These are phyloP conservation scores for Agonopterix heracliana DNA, from an alignment of 2,888 invertebrate genomes.

Conservation along the genomic window DNA sequence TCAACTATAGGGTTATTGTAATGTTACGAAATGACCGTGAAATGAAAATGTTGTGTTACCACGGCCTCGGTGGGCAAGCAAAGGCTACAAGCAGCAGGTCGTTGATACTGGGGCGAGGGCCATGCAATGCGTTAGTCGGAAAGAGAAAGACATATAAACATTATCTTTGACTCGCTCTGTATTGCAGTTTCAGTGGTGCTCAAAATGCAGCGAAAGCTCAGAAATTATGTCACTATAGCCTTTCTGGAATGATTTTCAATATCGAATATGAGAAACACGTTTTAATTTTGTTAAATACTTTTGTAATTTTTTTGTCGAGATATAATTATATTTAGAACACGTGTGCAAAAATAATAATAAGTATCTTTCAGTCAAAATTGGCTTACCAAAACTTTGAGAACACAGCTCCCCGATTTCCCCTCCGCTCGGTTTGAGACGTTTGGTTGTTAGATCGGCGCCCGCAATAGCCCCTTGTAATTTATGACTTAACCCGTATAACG, in stretches of 20 bases:
- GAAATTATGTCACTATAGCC: too few species aligned
- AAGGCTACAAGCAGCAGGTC: slow-evolving; percentile 54
- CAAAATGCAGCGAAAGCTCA: too few species aligned
- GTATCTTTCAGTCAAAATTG: too few species aligned
- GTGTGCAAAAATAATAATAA: too few species aligned
- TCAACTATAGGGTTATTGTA: slow-evolving; percentile 47
- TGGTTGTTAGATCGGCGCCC: slow-evolving; percentile 37
- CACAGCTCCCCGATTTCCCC: slow-evolving; percentile 12
- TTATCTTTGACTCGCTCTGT: slow-evolving; percentile 37
- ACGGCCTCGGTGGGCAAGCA: slow-evolving; percentile 43
- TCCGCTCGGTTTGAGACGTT: slow-evolving; percentile 38
- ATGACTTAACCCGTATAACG: slow-evolving; percentile 49
- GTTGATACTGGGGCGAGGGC: slow-evolving; percentile 54
- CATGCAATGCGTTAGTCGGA: slow-evolving; percentile 46
- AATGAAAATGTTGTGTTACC: slow-evolving; percentile 60
- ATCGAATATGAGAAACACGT: too few species aligned
- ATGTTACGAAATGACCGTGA: slow-evolving; percentile 68
- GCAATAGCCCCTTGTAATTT: slow-evolving; percentile 48
- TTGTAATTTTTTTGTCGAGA: too few species aligned
- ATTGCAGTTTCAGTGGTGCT: slow-evolving; percentile 26
- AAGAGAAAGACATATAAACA: slow-evolving; percentile 59
- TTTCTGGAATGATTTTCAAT: too few species aligned
- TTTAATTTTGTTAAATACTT: too few species aligned
- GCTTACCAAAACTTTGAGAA: too few species aligned
- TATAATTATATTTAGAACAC: too few species aligned